These are phyloP conservation scores for Bufo bufo DNA, from an alignment of 2,113 vertebrate species.

Conservation along the genomic window DNA sequence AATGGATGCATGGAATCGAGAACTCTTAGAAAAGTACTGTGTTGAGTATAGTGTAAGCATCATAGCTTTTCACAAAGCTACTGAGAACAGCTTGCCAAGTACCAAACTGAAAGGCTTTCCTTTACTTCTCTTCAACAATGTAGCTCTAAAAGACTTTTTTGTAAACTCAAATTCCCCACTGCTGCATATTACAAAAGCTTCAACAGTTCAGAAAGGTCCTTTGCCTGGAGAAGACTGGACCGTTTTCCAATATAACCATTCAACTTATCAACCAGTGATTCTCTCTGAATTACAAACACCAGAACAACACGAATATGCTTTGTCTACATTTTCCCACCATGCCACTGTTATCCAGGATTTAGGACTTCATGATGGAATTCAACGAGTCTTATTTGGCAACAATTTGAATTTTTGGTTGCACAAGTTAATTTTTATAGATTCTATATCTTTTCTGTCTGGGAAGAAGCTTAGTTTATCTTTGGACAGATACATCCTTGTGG, in stretches of 20 bases:
- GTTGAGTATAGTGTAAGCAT: constrained; percentile 93
- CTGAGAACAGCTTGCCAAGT: constrained; percentile 85
- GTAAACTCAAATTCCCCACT: constrained; percentile 88
- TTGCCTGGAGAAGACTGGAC: constrained; percentile 95
- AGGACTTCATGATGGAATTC: constrained; percentile 92
- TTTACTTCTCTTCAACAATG: constrained; percentile 83
- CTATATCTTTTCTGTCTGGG: constrained; percentile 88
- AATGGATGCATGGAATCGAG: constrained; percentile 93
- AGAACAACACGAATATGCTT: constrained; percentile 66
- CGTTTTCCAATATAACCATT: constrained; percentile 91
- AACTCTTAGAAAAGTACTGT: constrained; percentile 95
- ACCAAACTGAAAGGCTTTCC: constrained; percentile 86
- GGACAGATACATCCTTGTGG: constrained; percentile 91
- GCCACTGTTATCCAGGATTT: constrained; percentile 90
- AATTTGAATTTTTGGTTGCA: constrained; percentile 95
- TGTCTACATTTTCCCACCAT: constrained; percentile 73
- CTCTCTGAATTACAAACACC: constrained; percentile 76
- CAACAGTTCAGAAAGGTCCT: constrained; percentile 80
- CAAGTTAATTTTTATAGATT: constrained; percentile 90
- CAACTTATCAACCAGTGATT: constrained; percentile 91
- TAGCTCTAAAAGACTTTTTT: constrained; percentile 85
- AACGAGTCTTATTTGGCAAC: constrained; percentile 92
- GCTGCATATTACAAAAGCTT: constrained; percentile 86
- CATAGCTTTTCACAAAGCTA: constrained; percentile 94
- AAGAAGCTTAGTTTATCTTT: constrained; percentile 85